Percentiles rank a stretch among this genome's conserved stretches.
Evolutionary conservation across 2,888 invertebrate genomes (phyloP).

Genomic region (Phyllotreta striolata): DNA sequence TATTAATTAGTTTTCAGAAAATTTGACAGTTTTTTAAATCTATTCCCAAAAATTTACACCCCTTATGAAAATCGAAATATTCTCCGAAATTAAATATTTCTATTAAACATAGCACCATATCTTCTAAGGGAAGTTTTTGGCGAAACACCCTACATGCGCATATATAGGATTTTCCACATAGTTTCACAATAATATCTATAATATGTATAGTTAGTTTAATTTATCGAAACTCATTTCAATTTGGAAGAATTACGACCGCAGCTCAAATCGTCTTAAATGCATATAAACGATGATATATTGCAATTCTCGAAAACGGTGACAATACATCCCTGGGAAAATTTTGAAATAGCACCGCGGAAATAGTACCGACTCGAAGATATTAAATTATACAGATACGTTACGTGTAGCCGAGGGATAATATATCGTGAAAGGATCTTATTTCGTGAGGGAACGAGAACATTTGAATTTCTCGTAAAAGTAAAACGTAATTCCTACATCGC

Average conservation of each 20-base stretch:
- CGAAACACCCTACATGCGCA: too few relatives aligned
- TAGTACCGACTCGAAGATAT: constrained; percentile 31
- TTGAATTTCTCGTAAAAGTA: constrained; percentile 24
- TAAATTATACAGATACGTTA: constrained; percentile 28
- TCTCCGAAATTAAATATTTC: too few relatives aligned
- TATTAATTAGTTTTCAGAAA: too few relatives aligned
- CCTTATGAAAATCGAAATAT: too few relatives aligned
- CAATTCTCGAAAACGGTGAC: constrained; percentile 30
- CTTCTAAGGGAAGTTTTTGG: too few relatives aligned
- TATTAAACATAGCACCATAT: too few relatives aligned
- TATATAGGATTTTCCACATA: too few relatives aligned
- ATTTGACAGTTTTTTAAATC: too few relatives aligned
- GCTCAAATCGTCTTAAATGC: constrained; percentile 26
- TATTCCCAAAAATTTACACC: too few relatives aligned
- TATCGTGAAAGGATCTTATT: constrained; percentile 26
- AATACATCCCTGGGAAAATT: constrained; percentile 30
- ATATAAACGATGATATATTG: constrained; percentile 30
- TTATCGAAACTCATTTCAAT: constrained; percentile 10
- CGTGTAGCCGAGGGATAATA: constrained; percentile 25
- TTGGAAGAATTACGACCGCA: constrained; percentile 13
- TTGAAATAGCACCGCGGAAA: constrained; percentile 31
- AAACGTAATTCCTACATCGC: constrained; percentile 22
- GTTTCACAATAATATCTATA: too few relatives aligned
- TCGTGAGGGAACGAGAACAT: constrained; percentile 22
- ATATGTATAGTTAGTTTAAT: too few relatives aligned